A percentile compares a stretch with the other conserved stretches of the same genome.
phyloP scores from a whole-genome alignment of 2,888 invertebrate species.

The Rambutsinella grinnellia region DNA sequence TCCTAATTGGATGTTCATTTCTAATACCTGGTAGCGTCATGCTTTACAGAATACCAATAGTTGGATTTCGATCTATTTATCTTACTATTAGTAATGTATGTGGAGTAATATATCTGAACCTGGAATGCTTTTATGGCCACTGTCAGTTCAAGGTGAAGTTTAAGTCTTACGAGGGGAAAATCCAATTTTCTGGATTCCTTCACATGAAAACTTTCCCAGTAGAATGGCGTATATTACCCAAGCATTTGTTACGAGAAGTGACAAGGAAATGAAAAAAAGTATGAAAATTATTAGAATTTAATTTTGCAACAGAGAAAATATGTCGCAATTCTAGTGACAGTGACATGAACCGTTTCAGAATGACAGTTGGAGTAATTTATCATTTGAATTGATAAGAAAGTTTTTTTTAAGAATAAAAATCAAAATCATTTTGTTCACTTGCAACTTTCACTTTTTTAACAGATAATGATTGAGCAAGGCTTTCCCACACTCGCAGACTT shows the following conservation, averaged over 20 bases:
- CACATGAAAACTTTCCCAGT: neutral
- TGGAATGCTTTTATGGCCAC: too few species aligned
- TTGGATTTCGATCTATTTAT: too few species aligned
- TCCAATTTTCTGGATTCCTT: neutral
- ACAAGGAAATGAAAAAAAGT: too few species aligned
- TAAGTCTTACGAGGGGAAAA: neutral
- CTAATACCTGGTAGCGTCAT: neutral
- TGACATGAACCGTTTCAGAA: neutral
- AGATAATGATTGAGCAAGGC: conserved; percentile 66
- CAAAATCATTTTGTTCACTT: too few species aligned
- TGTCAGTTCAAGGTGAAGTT: neutral
- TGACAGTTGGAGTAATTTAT: neutral
- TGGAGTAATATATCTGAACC: too few species aligned
- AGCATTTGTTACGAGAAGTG: too few species aligned
- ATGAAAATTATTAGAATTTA: too few species aligned
- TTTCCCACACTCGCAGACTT: conserved; percentile 64
- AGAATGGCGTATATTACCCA: too few species aligned
- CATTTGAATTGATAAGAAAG: neutral
- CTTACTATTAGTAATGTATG: neutral
- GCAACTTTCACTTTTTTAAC: neutral
- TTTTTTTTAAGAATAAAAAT: too few species aligned
- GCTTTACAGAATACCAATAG: neutral
- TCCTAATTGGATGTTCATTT: neutral
- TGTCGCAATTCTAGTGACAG: too few species aligned
- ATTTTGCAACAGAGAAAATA: too few species aligned